Evolutionary conservation across 2,113 vertebrate genomes (phyloP).

Genomic region (Phrynosoma blainvillii): DNA sequence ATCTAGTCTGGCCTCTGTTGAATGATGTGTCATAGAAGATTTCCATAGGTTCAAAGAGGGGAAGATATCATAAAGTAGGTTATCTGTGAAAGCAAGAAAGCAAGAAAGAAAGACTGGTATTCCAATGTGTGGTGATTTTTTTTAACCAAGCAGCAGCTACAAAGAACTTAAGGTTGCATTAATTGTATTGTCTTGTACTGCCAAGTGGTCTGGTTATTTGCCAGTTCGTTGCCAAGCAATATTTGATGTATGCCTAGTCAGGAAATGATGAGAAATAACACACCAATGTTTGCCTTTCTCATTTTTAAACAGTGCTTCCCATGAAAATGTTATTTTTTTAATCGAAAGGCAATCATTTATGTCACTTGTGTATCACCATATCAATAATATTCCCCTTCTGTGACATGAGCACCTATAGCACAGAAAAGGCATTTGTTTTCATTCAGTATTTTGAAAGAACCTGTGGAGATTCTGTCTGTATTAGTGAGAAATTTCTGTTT

Average conservation of each 20-base stretch:
- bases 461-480: background rate
- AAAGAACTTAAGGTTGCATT: slow-evolving; percentile 41
- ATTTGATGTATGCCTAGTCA: slow-evolving; percentile 60
- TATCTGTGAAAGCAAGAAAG: background rate
- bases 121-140: slow-evolving; percentile 18
- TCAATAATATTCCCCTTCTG: slow-evolving; percentile 45
- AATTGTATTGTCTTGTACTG: slow-evolving; percentile 52
- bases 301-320: slow-evolving; percentile 55
- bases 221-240: slow-evolving; percentile 63
- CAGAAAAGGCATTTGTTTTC: slow-evolving; percentile 40
- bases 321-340: slow-evolving; percentile 67
- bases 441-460: slow-evolving; percentile 20
- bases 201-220: slow-evolving; percentile 57
- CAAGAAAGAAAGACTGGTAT: background rate
- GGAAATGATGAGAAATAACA: slow-evolving; percentile 63
- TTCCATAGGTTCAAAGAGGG: slow-evolving; percentile 24
- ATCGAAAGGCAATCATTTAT: slow-evolving; percentile 60
- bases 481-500: slow-evolving; percentile 18
- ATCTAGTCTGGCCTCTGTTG: slow-evolving; percentile 37
- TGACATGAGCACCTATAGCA: slow-evolving; percentile 35
- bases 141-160: background rate
- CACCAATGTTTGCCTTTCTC: slow-evolving; percentile 30
- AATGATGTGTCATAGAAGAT: slow-evolving; percentile 37
- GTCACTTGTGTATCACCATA: slow-evolving; percentile 56
- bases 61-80: slow-evolving; percentile 38